Evolutionary conservation across 2,113 vertebrate species (phyloP).

Genomic region (Corvus cornix): DNA sequence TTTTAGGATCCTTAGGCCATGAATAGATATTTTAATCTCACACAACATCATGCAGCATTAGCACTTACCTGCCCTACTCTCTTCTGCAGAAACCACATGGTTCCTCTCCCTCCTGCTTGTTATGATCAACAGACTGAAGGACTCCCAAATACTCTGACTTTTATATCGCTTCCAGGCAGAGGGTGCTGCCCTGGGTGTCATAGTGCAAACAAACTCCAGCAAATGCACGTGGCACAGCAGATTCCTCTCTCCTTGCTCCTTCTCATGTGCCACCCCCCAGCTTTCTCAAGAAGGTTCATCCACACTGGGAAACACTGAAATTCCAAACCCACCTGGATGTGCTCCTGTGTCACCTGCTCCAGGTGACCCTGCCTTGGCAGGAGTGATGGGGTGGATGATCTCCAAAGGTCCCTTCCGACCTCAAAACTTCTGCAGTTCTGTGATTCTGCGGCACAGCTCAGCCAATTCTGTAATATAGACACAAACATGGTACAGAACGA

Average conservation of each 20-base stretch:
- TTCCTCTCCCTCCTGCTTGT: neutral
- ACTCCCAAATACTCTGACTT: neutral
- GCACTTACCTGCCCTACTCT: neutral
- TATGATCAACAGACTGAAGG: neutral
- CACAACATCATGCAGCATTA: neutral
- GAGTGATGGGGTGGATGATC: accelerated
- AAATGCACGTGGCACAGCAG: neutral
- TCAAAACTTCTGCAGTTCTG: no score
- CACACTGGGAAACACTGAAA: neutral
- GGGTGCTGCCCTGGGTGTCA: neutral
- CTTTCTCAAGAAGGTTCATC: neutral
- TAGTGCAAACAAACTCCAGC: neutral
- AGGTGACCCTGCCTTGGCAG: neutral
- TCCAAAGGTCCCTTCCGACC: neutral
- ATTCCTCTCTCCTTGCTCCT: neutral
- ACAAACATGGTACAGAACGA: neutral
- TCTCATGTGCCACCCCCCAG: neutral
- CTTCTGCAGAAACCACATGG: neutral
- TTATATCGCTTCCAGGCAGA: neutral
- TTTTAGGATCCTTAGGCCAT: neutral
- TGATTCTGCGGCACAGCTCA: neutral
- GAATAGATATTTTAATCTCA: neutral
- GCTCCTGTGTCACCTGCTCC: neutral
- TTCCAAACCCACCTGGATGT: neutral
- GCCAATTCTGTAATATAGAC: neutral